Evolutionary conservation across 2,888 invertebrate species (phyloP).

Genomic region (Acanthosoma haemorrhoidale): DNA sequence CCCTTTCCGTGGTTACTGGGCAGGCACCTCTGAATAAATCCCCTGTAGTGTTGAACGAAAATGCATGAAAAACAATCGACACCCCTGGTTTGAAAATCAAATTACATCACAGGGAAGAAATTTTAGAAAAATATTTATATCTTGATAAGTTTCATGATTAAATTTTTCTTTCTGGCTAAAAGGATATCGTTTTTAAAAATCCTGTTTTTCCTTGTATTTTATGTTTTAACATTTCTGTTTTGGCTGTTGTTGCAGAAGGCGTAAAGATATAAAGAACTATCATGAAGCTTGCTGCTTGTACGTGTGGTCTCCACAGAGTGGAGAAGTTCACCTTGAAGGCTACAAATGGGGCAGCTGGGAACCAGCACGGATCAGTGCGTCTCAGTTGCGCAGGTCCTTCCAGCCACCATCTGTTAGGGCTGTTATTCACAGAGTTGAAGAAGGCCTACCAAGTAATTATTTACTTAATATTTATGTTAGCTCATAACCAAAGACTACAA

Average conservation of each 20-base stretch:
- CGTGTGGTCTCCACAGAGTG: constrained; percentile 41
- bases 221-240: background rate
- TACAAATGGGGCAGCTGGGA: constrained; percentile 37
- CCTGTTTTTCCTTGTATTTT: background rate
- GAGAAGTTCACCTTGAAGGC: constrained; percentile 41
- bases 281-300: constrained; percentile 42
- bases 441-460: constrained; percentile 24
- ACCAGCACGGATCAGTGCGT: constrained; percentile 31
- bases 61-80: no score
- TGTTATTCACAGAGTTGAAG: constrained; percentile 24
- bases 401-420: constrained; percentile 21
- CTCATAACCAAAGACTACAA: no score
- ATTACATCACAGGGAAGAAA: no score
- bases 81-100: no score
- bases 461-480: no score
- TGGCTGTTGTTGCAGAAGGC: constrained; percentile 4
- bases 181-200: background rate
- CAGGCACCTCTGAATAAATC: no score
- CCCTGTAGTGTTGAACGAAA: no score
- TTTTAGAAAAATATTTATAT: no score
- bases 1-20: no score
- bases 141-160: background rate
- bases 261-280: constrained; percentile 37
- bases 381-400: constrained; percentile 33
- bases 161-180: background rate